Conservation (phyloP, 2,113 vertebrate species). For the Turnix velox region DNA sequence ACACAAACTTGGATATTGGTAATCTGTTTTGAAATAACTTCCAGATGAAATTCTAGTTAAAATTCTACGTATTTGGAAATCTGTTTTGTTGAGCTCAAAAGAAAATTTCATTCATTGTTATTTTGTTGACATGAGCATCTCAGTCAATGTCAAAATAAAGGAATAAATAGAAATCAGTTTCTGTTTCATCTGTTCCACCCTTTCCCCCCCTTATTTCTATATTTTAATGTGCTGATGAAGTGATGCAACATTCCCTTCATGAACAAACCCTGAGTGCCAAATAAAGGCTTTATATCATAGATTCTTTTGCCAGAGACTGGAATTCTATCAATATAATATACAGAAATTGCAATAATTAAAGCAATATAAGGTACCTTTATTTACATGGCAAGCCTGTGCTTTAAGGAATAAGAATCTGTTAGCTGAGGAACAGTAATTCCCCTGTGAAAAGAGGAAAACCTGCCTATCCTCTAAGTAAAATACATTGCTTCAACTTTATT, state of each 20-base stretch:
- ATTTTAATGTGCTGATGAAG: background rate
- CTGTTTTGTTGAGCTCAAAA: background rate
- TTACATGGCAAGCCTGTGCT: background rate
- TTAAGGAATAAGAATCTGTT: background rate
- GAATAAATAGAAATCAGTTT: background rate
- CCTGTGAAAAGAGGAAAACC: background rate
- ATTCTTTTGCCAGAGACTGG: background rate
- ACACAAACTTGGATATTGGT: background rate
- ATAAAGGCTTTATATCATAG: background rate
- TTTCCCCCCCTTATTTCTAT: accelerated
- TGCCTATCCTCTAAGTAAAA: background rate
- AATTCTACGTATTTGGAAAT: background rate
- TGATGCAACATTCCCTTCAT: background rate
- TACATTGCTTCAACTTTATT: background rate
- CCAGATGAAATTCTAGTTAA: background rate
- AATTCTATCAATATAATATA: accelerated
- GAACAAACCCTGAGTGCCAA: background rate
- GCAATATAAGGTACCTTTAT: background rate
- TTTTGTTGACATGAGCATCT: background rate
- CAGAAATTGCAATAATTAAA: background rate
- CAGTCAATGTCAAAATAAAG: background rate
- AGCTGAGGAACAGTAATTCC: background rate
- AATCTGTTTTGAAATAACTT: background rate
- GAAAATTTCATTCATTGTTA: background rate
- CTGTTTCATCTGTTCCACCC: background rate